Percentiles rank a stretch among this genome's conserved stretches.
Evolutionary conservation across 2,888 invertebrate species (phyloP).

Genomic region (Cancer borealis): DNA sequence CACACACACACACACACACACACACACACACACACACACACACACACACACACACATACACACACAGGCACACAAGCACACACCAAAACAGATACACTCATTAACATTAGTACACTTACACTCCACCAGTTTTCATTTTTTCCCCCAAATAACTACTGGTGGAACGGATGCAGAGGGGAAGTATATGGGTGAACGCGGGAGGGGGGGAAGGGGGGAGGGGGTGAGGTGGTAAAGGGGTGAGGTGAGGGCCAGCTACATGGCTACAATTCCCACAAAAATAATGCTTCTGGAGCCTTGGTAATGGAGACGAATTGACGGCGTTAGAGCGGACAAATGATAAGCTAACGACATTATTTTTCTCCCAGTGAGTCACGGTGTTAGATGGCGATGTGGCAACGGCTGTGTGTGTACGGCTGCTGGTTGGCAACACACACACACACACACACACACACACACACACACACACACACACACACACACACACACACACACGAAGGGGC

Average conservation of each 20-base stretch:
- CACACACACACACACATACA: conserved; percentile 11
- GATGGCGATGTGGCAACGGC: background rate
- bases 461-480: background rate
- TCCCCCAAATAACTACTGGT: background rate
- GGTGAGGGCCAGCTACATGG: background rate
- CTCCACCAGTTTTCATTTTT: background rate
- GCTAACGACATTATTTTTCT: conserved; percentile 34
- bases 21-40: conserved; percentile 17
- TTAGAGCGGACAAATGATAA: conserved; percentile 40
- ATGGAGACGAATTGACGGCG: conserved; percentile 14
- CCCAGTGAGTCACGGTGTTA: conserved; percentile 16
- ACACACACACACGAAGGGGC: background rate
- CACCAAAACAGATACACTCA: background rate
- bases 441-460: conserved; percentile 10
- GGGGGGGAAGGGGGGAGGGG: background rate
- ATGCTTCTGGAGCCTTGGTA: background rate
- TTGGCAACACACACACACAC: background rate
- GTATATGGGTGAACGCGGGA: background rate
- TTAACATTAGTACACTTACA: background rate
- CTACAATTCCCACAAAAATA: conserved; percentile 33
- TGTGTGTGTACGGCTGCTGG: background rate
- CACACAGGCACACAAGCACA: background rate
- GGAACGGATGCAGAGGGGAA: background rate
- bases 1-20: conserved; percentile 34
- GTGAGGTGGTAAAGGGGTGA: background rate